phyloP scores from a whole-genome alignment of 2,113 vertebrate species.

The Atlantisia rogersi region DNA sequence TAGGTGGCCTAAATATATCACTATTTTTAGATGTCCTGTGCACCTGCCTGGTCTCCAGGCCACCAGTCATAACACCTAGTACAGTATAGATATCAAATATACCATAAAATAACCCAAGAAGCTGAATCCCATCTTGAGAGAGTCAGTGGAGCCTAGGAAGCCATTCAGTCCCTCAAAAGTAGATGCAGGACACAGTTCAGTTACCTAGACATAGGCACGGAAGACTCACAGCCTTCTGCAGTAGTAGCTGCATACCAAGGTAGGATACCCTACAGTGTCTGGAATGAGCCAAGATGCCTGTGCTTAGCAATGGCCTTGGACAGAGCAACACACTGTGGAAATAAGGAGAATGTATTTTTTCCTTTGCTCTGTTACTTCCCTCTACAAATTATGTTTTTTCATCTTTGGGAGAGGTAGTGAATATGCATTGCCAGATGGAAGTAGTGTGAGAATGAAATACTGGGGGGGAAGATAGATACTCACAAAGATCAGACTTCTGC shows the following conservation, averaged over 20 bases:
- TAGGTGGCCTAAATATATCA: neutral
- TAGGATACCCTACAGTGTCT: neutral
- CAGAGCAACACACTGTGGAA: neutral
- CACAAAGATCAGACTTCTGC: neutral
- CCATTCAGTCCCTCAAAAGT: neutral
- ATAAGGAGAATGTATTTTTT: neutral
- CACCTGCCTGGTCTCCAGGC: neutral
- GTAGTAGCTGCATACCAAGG: neutral
- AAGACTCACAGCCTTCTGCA: neutral
- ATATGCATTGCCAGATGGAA: neutral
- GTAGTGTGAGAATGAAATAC: neutral
- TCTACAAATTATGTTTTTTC: neutral
- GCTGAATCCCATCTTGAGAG: neutral
- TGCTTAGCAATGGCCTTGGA: neutral
- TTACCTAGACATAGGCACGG: neutral
- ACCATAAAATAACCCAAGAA: neutral
- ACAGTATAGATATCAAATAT: neutral
- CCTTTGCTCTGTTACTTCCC: neutral
- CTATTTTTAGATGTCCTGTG: neutral
- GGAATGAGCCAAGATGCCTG: neutral
- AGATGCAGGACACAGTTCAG: neutral
- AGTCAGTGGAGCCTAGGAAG: neutral
- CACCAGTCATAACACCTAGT: neutral
- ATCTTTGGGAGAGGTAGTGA: neutral
- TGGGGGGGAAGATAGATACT: neutral